A percentile compares a stretch with the other conserved stretches of the same genome.
phyloP scores from a whole-genome alignment of 2,888 invertebrate species.

The Deilephila porcellus region DNA sequence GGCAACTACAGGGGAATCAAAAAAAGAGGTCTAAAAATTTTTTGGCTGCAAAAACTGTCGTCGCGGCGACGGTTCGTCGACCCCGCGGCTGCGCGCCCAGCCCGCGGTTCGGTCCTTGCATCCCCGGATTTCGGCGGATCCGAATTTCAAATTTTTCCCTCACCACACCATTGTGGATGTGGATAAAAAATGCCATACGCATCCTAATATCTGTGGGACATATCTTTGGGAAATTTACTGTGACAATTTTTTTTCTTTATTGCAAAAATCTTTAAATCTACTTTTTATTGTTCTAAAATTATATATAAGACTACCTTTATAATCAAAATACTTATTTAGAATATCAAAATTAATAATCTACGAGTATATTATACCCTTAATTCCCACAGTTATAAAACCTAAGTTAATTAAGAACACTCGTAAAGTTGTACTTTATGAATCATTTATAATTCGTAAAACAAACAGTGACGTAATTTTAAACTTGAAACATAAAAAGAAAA shows the following conservation, averaged over 20 bases:
- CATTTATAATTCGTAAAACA: neutral
- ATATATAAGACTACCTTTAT: no score
- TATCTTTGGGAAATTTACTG: conserved; percentile 12
- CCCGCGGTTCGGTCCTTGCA: conserved; percentile 56
- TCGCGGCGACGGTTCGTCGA: conserved; percentile 66
- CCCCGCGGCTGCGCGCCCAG: conserved; percentile 50
- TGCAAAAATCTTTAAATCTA: no score
- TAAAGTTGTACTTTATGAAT: neutral
- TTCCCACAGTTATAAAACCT: neutral
- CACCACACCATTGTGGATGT: conserved; percentile 41
- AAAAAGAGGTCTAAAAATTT: conserved; percentile 28
- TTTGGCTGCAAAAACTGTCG: conserved; percentile 74
- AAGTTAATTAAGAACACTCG: neutral
- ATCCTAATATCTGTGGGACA: conserved; percentile 4
- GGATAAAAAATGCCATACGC: conserved; percentile 23
- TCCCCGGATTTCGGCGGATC: conserved; percentile 74
- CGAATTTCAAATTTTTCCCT: conserved; percentile 83
- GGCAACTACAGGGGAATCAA: conserved; percentile 54
- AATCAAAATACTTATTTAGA: no score
- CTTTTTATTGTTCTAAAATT: no score
- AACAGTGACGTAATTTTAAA: conserved; percentile 1
- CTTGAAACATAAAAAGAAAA: conserved; percentile 1
- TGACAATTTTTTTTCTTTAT: neutral
- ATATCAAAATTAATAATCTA: no score
- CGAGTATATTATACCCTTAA: no score